Evolutionary conservation across 1,140 invertebrate species (phyloP).

Genomic region (Rhynchophorus ferrugineus): DNA sequence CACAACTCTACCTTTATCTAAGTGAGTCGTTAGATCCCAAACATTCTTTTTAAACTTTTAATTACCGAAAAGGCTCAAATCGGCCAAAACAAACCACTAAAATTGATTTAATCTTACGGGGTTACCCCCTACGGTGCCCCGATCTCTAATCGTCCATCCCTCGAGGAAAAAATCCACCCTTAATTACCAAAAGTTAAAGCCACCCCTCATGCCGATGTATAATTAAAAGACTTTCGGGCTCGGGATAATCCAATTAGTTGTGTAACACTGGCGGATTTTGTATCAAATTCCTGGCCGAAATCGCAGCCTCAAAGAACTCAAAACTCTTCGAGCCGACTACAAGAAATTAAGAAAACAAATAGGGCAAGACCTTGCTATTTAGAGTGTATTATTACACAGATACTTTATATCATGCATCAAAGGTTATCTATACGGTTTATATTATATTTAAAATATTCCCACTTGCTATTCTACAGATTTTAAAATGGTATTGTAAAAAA

Average conservation of each 20-base stretch:
- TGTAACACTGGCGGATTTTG: constrained; percentile 12
- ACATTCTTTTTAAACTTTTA: background rate
- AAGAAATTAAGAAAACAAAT: no score
- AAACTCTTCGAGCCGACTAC: no score
- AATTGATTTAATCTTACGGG: constrained; percentile 2
- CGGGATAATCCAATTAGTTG: constrained; percentile 17
- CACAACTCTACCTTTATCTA: background rate
- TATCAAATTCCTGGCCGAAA: constrained; percentile 9
- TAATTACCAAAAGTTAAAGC: constrained; percentile 16
- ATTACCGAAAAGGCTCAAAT: constrained; percentile 1
- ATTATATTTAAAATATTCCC: no score
- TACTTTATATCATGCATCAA: no score
- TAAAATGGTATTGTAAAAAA: no score
- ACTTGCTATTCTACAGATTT: no score
- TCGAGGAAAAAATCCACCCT: constrained; percentile 5
- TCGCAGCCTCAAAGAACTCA: no score
- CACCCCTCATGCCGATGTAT: constrained; percentile 11
- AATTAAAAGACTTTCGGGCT: constrained; percentile 17
- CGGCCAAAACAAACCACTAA: constrained; percentile 1
- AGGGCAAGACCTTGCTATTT: no score
- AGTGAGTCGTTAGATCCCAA: background rate
- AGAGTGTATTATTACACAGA: no score
- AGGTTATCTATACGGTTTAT: no score
- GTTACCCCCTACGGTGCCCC: background rate
- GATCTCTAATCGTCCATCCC: background rate